Evolutionary conservation across 2,113 vertebrate genomes (phyloP).

Genomic region (Pardalotus punctatus): DNA sequence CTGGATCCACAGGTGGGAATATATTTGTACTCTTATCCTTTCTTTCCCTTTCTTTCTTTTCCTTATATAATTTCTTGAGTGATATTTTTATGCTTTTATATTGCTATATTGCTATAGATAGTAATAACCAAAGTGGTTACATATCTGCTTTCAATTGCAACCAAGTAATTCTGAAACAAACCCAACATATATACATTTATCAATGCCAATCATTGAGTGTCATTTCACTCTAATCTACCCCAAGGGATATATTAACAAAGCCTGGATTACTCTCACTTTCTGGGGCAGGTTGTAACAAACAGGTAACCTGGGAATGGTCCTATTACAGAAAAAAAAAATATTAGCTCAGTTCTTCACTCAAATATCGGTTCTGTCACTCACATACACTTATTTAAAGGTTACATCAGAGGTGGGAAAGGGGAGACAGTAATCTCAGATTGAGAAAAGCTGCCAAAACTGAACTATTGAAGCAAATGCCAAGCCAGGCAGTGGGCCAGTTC

Average conservation of each 20-base stretch:
- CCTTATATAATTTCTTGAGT: neutral
- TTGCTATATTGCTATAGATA: neutral
- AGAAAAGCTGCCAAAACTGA: constrained; percentile 22
- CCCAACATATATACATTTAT: neutral
- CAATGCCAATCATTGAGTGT: neutral
- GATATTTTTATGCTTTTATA: neutral
- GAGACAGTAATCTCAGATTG: constrained; percentile 6
- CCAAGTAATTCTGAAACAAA: neutral
- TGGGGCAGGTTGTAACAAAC: neutral
- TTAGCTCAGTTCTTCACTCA: neutral
- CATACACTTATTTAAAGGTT: constrained; percentile 39
- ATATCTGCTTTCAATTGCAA: neutral
- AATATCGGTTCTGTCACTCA: neutral
- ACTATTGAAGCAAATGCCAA: constrained; percentile 17
- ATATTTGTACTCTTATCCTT: neutral
- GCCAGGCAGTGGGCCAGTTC: constrained; percentile 18
- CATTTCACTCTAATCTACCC: neutral
- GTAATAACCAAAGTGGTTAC: neutral
- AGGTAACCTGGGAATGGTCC: neutral
- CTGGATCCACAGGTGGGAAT: accelerated
- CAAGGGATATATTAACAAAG: neutral
- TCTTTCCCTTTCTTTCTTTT: neutral
- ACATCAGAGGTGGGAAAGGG: constrained; percentile 10
- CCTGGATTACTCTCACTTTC: neutral
- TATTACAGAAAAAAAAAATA: neutral